A percentile compares a stretch with the other conserved stretches of the same genome.
Conservation (phyloP, 2,888 invertebrate species). For the Idaea aversata region DNA sequence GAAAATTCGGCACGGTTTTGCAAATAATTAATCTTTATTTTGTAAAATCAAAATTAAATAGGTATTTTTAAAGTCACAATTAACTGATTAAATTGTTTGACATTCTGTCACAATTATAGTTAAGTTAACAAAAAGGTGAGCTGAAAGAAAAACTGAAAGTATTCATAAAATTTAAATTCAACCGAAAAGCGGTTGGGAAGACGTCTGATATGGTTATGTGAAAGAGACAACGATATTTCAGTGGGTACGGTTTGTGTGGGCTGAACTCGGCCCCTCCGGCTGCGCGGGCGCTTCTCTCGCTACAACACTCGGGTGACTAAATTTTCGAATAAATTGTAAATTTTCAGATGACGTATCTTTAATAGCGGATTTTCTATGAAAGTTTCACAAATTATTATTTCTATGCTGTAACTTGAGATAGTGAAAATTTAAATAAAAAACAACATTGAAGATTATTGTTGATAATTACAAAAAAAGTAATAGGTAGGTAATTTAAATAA, state of each 20-base stretch:
- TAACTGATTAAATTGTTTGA: constrained; percentile 13
- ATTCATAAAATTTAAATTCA: constrained; percentile 33
- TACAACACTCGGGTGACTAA: constrained; percentile 68
- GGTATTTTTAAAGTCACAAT: constrained; percentile 6
- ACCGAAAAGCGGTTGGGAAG: constrained; percentile 35
- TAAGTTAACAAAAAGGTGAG: constrained; percentile 9
- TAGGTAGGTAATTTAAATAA: too few relatives aligned
- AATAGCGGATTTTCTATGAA: background rate
- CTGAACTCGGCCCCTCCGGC: constrained; percentile 65
- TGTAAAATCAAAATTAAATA: background rate
- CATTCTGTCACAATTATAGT: constrained; percentile 14
- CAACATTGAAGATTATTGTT: too few relatives aligned
- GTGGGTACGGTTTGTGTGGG: constrained; percentile 52
- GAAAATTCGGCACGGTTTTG: too few relatives aligned
- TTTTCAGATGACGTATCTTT: background rate
- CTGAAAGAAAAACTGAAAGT: constrained; percentile 29
- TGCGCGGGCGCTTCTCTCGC: constrained; percentile 68
- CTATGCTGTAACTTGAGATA: too few relatives aligned
- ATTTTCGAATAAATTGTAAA: constrained; percentile 46
- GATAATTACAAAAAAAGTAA: too few relatives aligned
- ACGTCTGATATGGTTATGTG: constrained; percentile 45
- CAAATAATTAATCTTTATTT: background rate
- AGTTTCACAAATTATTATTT: too few relatives aligned
- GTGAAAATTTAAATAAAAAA: too few relatives aligned
- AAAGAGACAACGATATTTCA: constrained; percentile 63